Evolutionary conservation across 2,797 vertebrate species (phyloP).

Genomic region (Peromyscus melanophrys): DNA sequence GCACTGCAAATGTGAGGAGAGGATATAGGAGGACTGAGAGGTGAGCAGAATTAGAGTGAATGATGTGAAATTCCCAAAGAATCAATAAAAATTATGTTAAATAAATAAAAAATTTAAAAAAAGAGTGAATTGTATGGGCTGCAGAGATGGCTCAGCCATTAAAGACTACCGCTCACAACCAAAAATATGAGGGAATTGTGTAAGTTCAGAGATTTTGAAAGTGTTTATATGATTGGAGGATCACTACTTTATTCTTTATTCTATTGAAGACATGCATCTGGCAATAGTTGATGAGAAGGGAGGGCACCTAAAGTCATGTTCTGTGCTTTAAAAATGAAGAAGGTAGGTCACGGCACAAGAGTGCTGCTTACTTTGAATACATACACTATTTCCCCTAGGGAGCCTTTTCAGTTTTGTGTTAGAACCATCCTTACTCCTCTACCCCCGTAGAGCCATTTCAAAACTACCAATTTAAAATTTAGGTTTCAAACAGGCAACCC

Average conservation of each 20-base stretch:
- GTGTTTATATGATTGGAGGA: not conserved
- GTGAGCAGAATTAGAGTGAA: not conserved
- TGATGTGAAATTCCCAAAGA: not conserved
- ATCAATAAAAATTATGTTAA: not conserved
- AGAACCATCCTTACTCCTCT: not conserved
- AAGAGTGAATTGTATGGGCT: not conserved
- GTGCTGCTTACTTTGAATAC: not conserved
- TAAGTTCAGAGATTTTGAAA: constrained; percentile 45
- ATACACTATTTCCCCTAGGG: not conserved
- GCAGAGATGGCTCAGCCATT: not conserved
- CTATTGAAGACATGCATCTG: constrained; percentile 14
- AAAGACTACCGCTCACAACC: not conserved
- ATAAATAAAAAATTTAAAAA: not conserved
- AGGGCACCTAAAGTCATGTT: not conserved
- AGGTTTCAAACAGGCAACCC: not conserved
- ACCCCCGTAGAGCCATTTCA: not conserved
- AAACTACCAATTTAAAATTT: constrained; percentile 53
- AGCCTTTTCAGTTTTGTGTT: constrained; percentile 32
- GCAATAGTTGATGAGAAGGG: not conserved
- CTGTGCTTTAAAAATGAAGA: constrained; percentile 26
- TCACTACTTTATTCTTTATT: constrained; percentile 41
- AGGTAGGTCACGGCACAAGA: not conserved
- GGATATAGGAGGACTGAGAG: not conserved
- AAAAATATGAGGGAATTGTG: not conserved
- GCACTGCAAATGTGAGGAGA: not conserved